Percentiles rank a stretch among this genome's conserved stretches.
phyloP scores from a whole-genome alignment of 2,113 vertebrate species.

The Cisticola juncidis region DNA sequence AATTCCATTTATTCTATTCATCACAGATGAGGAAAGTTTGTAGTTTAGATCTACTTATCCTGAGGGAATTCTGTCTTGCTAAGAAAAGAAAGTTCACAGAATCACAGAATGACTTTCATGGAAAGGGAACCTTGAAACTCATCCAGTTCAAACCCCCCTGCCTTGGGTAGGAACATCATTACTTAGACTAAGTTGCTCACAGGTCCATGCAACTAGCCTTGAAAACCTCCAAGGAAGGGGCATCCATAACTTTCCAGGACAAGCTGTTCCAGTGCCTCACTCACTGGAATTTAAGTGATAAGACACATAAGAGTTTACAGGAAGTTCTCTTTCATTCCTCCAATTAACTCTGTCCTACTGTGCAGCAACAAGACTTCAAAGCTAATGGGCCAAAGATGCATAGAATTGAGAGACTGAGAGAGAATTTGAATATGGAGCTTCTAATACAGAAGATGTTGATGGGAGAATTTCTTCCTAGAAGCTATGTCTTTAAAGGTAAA shows the following conservation, averaged over 20 bases:
- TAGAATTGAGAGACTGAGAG: neutral
- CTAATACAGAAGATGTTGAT: neutral
- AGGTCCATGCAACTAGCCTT: neutral
- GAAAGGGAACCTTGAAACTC: neutral
- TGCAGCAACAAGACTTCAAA: neutral
- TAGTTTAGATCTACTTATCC: neutral
- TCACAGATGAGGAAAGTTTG: neutral
- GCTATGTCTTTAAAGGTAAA: neutral
- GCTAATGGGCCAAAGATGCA: neutral
- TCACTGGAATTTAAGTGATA: neutral
- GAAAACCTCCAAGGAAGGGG: neutral
- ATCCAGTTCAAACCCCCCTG: fast-evolving
- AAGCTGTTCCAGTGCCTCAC: neutral
- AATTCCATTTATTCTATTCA: neutral
- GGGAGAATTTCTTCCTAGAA: neutral
- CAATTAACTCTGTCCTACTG: neutral
- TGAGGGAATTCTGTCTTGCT: neutral
- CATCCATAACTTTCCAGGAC: neutral
- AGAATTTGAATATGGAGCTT: neutral
- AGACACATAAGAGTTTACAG: neutral
- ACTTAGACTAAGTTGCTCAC: neutral
- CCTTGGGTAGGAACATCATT: neutral
- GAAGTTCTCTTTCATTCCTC: neutral
- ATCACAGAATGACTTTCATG: neutral
- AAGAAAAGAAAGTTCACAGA: neutral